These are phyloP conservation scores for Crypturellus tataupa DNA, from an alignment of 2,797 vertebrate species.

Conservation along the genomic window DNA sequence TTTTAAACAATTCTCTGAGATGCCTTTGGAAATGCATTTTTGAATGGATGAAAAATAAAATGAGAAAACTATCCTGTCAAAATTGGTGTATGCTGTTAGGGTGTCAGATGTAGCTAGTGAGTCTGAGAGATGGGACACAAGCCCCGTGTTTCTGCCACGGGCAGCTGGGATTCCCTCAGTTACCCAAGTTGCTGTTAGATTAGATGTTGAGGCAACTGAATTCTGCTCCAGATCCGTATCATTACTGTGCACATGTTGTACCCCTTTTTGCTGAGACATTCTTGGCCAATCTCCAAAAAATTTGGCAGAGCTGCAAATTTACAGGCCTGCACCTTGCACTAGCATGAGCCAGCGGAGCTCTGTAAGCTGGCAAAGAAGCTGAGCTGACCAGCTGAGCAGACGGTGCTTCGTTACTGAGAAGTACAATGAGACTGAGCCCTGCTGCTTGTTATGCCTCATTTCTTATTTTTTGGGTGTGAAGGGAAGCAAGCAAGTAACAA, in stretches of 20 bases:
- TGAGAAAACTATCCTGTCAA: background rate
- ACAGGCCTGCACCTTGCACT: background rate
- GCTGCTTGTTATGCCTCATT: background rate
- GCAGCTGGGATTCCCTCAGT: fast-evolving
- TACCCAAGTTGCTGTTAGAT: background rate
- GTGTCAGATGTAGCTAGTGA: background rate
- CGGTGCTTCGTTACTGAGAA: background rate
- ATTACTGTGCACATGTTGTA: background rate
- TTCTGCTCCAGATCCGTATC: background rate
- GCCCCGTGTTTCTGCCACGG: background rate
- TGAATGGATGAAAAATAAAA: background rate
- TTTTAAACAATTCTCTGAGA: background rate
- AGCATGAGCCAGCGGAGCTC: background rate
- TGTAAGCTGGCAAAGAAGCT: background rate
- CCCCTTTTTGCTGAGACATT: background rate
- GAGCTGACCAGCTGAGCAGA: background rate
- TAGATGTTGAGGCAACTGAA: background rate
- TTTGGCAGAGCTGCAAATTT: background rate
- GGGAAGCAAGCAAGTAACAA: background rate
- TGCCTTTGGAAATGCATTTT: background rate
- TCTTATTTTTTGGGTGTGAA: background rate
- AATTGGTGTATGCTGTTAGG: background rate
- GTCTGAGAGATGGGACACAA: background rate
- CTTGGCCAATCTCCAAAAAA: slow-evolving; percentile 2
- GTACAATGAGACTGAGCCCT: background rate